Evolutionary conservation across 2,113 vertebrate species (phyloP).

Genomic region (Passer montanus): DNA sequence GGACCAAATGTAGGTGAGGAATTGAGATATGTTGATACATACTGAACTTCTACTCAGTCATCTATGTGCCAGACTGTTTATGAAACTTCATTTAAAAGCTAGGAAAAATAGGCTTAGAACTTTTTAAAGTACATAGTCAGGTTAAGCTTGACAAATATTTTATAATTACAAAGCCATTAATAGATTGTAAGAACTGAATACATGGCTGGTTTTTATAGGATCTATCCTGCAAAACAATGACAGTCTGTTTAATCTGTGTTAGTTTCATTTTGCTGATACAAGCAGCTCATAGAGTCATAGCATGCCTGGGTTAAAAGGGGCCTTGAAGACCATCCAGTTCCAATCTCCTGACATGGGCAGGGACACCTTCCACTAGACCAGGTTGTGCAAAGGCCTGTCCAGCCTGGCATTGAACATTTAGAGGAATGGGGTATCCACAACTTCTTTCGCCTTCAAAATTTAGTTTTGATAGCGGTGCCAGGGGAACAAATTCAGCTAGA

Average conservation of each 20-base stretch:
- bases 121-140: not conserved
- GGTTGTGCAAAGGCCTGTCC: not conserved
- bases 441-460: not conserved
- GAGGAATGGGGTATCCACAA: not conserved
- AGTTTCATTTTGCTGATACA: not conserved
- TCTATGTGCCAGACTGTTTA: not conserved
- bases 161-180: not conserved
- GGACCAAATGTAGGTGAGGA: not conserved
- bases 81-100: not conserved
- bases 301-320: not conserved
- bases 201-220: not conserved
- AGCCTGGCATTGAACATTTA: not conserved
- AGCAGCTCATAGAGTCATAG: not conserved
- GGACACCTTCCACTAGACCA: not conserved
- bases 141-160: not conserved
- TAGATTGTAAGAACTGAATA: not conserved
- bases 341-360: not conserved
- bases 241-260: not conserved
- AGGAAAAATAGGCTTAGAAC: not conserved
- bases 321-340: not conserved
- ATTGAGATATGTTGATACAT: not conserved
- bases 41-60: not conserved
- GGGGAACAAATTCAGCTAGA: not conserved
- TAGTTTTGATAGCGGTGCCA: not conserved
- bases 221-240: not conserved